Evolutionary conservation across 2,113 vertebrate genomes (phyloP).

Genomic region (Gavialis gangeticus): DNA sequence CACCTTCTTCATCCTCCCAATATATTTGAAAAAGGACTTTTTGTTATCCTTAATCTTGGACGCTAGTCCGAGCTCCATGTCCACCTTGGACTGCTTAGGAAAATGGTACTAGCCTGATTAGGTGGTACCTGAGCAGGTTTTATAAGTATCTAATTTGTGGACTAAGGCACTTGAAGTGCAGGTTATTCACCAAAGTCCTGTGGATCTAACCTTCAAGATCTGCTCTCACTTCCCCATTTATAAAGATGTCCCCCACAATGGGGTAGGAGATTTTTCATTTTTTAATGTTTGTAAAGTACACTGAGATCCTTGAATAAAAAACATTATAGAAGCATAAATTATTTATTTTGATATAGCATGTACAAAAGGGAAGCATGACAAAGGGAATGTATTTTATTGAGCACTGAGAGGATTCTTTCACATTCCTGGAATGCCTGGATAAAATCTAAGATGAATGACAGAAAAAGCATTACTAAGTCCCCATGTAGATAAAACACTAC

Average conservation of each 20-base stretch:
- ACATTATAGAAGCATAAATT: neutral
- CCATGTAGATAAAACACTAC: neutral
- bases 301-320: neutral
- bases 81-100: neutral
- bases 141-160: too few relatives aligned
- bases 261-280: neutral
- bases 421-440: neutral
- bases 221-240: neutral
- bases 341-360: neutral
- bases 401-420: neutral
- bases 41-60: too few relatives aligned
- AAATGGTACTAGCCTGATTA: neutral
- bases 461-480: neutral
- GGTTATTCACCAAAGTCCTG: neutral
- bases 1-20: too few relatives aligned
- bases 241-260: neutral
- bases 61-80: too few relatives aligned
- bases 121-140: neutral
- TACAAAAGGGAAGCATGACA: neutral
- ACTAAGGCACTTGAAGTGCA: too few relatives aligned
- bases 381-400: neutral
- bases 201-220: neutral
- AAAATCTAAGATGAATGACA: neutral
- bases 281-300: neutral
- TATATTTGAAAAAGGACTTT: too few relatives aligned